Percentiles rank a stretch among this genome's conserved stretches.
Conservation (phyloP, 2,113 vertebrate species). For the Python bivittatus region DNA sequence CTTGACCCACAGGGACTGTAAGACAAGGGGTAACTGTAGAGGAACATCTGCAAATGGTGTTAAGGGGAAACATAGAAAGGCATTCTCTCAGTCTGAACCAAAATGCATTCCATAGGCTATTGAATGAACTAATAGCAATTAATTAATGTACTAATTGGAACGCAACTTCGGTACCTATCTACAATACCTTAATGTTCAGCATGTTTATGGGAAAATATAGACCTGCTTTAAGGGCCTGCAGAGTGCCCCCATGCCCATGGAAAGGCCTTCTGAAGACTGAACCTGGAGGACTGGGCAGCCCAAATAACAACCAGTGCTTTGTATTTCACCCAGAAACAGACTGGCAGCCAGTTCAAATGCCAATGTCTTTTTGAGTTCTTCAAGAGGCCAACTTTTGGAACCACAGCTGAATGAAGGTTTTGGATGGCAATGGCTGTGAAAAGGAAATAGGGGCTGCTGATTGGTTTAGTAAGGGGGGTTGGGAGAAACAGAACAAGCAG, state of each 20-base stretch:
- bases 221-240: not conserved
- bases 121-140: not conserved
- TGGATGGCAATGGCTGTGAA: not conserved
- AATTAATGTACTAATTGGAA: not conserved
- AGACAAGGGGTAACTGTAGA: too few species aligned
- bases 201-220: not conserved
- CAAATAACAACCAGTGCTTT: not conserved
- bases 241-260: not conserved
- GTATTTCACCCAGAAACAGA: not conserved
- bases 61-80: too few species aligned
- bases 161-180: too few species aligned
- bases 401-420: not conserved
- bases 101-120: too few species aligned
- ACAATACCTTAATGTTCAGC: not conserved
- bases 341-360: not conserved
- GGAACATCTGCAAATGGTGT: too few species aligned
- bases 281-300: not conserved
- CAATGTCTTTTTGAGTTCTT: not conserved
- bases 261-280: not conserved
- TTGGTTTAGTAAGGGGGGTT: not conserved
- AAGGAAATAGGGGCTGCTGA: not conserved
- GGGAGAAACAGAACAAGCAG: not conserved
- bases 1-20: too few species aligned
- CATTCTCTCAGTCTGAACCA: too few species aligned
- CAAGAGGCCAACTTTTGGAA: not conserved